Percentiles rank a stretch among this genome's conserved stretches.
These are phyloP conservation scores for Heliconius melpomene DNA, from an alignment of 1,140 invertebrate species.

Conservation along the genomic window DNA sequence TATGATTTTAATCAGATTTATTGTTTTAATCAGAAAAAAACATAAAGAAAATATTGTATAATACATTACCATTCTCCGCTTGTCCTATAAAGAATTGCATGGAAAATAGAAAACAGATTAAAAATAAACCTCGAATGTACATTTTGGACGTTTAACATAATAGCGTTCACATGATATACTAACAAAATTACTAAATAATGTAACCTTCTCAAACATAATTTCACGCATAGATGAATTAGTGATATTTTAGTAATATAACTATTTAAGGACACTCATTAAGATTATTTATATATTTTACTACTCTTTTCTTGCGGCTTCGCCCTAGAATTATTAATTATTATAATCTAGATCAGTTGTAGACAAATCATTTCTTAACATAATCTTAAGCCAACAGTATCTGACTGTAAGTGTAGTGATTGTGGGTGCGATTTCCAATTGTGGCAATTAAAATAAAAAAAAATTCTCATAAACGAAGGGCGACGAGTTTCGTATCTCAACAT, in stretches of 20 bases:
- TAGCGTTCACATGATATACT: conserved; percentile 16
- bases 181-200: conserved; percentile 37
- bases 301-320: too few species aligned
- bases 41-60: neutral
- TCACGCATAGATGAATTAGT: conserved; percentile 21
- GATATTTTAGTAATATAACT: conserved; percentile 6
- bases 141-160: conserved; percentile 43
- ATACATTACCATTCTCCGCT: conserved; percentile 9
- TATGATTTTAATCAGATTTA: too few species aligned
- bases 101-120: neutral
- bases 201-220: conserved; percentile 24
- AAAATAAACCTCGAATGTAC: conserved; percentile 24
- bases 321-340: too few species aligned
- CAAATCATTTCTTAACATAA: too few species aligned
- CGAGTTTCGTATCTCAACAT: too few species aligned
- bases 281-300: neutral
- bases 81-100: neutral
- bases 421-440: neutral
- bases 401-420: neutral
- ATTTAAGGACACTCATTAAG: neutral
- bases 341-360: too few species aligned
- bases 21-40: too few species aligned
- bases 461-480: too few species aligned
- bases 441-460: too few species aligned
- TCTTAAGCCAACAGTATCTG: too few species aligned